phyloP scores from a whole-genome alignment of 2,888 invertebrate species.

The Leistus spinibarbis region DNA sequence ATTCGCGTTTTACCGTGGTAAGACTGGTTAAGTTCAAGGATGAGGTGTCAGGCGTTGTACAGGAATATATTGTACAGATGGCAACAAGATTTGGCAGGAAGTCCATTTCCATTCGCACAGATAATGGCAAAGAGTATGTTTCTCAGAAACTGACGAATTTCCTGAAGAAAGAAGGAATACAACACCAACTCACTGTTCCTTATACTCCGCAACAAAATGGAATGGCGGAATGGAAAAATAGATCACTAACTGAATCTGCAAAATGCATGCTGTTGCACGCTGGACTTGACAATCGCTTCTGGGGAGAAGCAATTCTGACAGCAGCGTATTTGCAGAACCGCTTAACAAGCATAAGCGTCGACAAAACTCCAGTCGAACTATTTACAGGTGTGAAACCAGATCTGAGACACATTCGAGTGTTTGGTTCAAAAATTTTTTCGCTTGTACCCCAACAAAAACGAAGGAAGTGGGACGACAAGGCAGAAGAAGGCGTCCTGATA shows the following conservation, averaged over 20 bases:
- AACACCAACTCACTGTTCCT: constrained; percentile 3
- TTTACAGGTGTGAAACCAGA: neutral
- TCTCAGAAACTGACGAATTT: neutral
- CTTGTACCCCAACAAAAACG: constrained; percentile 8
- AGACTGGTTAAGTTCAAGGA: neutral
- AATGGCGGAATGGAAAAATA: constrained; percentile 40
- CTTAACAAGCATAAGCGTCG: neutral
- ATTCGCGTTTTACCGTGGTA: neutral
- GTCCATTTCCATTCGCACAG: neutral
- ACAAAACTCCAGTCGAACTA: constrained; percentile 46
- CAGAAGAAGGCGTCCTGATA: constrained; percentile 43
- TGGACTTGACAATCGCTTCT: constrained; percentile 41
- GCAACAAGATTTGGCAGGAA: neutral
- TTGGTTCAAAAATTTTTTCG: constrained; percentile 12
- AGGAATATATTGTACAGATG: constrained; percentile 1
- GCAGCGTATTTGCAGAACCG: constrained; percentile 23
- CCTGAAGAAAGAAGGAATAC: constrained; percentile 3
- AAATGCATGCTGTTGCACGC: constrained; percentile 44
- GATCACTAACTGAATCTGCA: constrained; percentile 33
- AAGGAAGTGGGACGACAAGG: neutral
- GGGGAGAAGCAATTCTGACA: constrained; percentile 46
- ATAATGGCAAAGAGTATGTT: constrained; percentile 13
- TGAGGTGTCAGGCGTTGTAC: neutral
- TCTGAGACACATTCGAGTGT: constrained; percentile 10
- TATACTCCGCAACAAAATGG: constrained; percentile 15